A percentile compares a stretch with the other conserved stretches of the same genome.
Evolutionary conservation across 2,797 vertebrate genomes (phyloP).

Genomic region (Petrocephalus schoutedeni): DNA sequence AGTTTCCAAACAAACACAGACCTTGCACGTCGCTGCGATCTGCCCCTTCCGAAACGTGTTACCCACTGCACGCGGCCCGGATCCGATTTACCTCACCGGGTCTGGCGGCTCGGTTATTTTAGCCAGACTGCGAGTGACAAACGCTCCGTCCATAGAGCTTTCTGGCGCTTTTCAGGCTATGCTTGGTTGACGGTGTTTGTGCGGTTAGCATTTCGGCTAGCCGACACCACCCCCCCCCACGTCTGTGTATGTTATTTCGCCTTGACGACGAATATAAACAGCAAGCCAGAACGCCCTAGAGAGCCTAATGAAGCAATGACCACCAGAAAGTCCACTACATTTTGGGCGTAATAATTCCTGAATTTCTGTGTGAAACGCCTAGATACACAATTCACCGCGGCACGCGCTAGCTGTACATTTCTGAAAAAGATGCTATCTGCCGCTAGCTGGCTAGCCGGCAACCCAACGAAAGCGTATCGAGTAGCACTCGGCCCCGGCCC

Average conservation of each 20-base stretch:
- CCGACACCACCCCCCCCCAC: background rate
- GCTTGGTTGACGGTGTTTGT: background rate
- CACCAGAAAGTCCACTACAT: background rate
- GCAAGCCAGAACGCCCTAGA: background rate
- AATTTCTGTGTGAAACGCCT: background rate
- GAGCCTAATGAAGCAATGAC: background rate
- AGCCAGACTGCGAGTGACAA: background rate
- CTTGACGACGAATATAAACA: constrained; percentile 1
- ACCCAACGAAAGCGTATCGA: background rate
- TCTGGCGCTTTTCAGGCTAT: background rate
- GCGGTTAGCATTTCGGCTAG: background rate
- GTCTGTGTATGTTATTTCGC: background rate
- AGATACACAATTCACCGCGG: background rate
- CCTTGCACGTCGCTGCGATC: background rate
- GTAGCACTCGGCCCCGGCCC: background rate
- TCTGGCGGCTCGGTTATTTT: background rate
- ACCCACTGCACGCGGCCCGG: background rate
- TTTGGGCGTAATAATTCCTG: background rate
- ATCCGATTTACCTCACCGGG: background rate
- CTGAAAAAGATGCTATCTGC: background rate
- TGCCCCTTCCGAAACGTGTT: background rate
- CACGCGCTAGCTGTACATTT: background rate
- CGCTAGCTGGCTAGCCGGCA: background rate
- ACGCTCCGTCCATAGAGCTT: background rate
- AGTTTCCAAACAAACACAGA: background rate